Evolutionary conservation across 2,888 invertebrate genomes (phyloP).

Genomic region (Tinea pellionella): DNA sequence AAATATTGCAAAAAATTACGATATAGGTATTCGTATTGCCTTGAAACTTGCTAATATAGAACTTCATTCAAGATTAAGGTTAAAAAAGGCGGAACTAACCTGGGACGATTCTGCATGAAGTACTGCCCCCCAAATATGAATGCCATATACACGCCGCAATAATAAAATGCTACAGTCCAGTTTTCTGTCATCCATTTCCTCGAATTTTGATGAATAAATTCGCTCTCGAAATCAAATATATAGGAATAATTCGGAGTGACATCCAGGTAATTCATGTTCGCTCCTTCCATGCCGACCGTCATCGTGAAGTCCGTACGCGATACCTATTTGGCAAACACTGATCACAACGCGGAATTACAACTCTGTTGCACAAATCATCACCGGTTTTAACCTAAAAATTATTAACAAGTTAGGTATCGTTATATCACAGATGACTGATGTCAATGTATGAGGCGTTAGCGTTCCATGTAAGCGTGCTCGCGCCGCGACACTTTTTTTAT

Average conservation of each 20-base stretch:
- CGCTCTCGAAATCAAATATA: slow-evolving; percentile 94
- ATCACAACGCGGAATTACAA: slow-evolving; percentile 18
- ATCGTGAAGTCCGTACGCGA: neutral
- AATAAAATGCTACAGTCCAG: slow-evolving; percentile 95
- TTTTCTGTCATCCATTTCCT: slow-evolving; percentile 96
- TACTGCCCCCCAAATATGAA: slow-evolving; percentile 94
- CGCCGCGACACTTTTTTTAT: slow-evolving; percentile 36
- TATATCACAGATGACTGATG: slow-evolving; percentile 61
- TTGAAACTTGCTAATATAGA: neutral
- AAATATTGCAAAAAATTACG: neutral
- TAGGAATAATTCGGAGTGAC: slow-evolving; percentile 90
- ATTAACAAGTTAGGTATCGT: slow-evolving; percentile 44
- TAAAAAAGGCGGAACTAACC: slow-evolving; percentile 52
- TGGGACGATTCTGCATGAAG: slow-evolving; percentile 91
- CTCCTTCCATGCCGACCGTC: slow-evolving; percentile 37
- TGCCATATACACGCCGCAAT: slow-evolving; percentile 90
- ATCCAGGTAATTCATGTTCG: slow-evolving; percentile 62
- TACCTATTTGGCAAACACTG: neutral
- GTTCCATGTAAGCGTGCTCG: slow-evolving; percentile 34
- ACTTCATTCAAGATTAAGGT: neutral
- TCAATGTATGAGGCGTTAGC: slow-evolving; percentile 36
- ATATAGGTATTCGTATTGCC: neutral
- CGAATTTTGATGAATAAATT: slow-evolving; percentile 90
- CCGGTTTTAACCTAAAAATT: slow-evolving; percentile 57
- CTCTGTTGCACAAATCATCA: slow-evolving; percentile 50